A percentile compares a stretch with the other conserved stretches of the same genome.
Evolutionary conservation across 2,797 vertebrate genomes (phyloP).

Genomic region (Pyrocephalus nanus): DNA sequence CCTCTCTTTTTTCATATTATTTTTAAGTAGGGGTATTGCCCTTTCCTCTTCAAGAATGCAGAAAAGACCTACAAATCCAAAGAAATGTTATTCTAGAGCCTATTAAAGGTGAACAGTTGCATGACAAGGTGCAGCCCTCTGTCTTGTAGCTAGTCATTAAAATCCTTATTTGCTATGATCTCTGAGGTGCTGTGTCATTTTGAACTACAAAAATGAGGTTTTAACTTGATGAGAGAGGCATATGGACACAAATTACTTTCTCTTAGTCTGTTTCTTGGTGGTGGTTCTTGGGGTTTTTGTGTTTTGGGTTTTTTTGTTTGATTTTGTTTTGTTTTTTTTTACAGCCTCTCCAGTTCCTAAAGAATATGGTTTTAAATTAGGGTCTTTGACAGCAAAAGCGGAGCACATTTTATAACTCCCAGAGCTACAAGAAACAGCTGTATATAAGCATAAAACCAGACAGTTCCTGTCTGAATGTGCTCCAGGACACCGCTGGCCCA

Average conservation of each 20-base stretch:
- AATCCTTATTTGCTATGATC: not conserved
- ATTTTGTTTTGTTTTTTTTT: not conserved
- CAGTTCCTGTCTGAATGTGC: slow-evolving; percentile 5
- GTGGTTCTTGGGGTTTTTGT: no score
- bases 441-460: slow-evolving; percentile 15
- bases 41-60: not conserved
- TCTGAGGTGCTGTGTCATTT: not conserved
- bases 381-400: slow-evolving; percentile 39
- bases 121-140: not conserved
- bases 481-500: slow-evolving; percentile 41
- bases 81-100: not conserved
- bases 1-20: not conserved
- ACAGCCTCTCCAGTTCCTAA: not conserved
- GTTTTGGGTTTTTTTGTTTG: not conserved
- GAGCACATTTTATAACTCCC: slow-evolving; percentile 34
- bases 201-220: not conserved
- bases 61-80: not conserved
- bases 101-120: not conserved
- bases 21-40: not conserved
- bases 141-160: not conserved
- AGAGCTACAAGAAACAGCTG: slow-evolving; percentile 50
- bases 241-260: not conserved
- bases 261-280: not conserved
- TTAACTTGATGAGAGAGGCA: not conserved
- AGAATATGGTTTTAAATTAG: slow-evolving; percentile 40